Evolutionary conservation across 2,888 invertebrate species (phyloP), one percentile per base, ranked within the genome.

Genomic region (Brachynemurus nebulosus): DNA sequence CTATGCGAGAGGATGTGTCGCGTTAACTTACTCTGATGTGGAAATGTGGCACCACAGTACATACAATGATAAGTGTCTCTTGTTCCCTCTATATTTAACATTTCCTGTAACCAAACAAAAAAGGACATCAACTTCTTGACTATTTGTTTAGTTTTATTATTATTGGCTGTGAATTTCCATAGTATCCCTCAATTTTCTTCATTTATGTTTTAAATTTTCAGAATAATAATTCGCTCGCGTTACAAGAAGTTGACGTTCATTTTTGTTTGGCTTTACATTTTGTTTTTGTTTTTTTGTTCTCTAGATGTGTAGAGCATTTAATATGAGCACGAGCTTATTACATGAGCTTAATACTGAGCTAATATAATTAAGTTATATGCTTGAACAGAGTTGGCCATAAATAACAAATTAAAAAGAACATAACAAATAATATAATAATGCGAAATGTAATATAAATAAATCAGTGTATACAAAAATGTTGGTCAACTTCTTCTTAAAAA

Each of bases 51-150:
- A 65, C 86, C 85, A 76, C 89, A 89, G 75, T 88, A 88, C 74
- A 86, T 80, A 75, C 89, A 88, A 63, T 80, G 78, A 71, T 78
- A 85, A 61, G 78, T 67, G 57, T 72, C 66, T 51, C 69, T 69
- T 49, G 72, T 73, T 56, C 70, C 62, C 54, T 58, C 59, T 50
- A 54, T 77, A 76, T 80, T 77, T 78, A 80, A 78, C 71, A 74
- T 71, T 78, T 86, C 86, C 88, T 88, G 88, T 84, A 84, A 86
- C 86, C 83, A 85, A 80, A 79, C 78, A 78, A 78, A 76, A 65
- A 72, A 75, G 76, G 76, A 78, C 85, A 84, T 86, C 86, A 86
- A 86, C 86, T 86, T 86, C 86, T 86, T 85, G 80, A 78, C 45
- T 46, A 34, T 42, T 45, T 23, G 40, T 11, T 20, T 30, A 36